Percentiles rank a stretch among this genome's conserved stretches.
These are phyloP conservation scores for Hypanus sabinus DNA, from an alignment of 2,113 vertebrate genomes.

Conservation along the genomic window DNA sequence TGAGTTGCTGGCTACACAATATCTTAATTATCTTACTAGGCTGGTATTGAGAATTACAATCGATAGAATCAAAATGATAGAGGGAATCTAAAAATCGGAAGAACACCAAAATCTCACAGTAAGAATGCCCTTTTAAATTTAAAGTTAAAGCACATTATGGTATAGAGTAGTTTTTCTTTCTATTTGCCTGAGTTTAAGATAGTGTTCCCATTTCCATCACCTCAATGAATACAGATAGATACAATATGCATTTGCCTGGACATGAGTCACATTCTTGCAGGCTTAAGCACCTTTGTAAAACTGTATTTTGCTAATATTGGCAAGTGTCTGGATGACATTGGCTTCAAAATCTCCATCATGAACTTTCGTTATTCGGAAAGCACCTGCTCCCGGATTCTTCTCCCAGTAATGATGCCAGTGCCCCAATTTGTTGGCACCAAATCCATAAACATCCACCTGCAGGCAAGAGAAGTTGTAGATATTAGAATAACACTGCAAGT, in stretches of 20 bases:
- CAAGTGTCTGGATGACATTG: constrained; percentile 71
- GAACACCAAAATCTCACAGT: not conserved
- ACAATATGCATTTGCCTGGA: not conserved
- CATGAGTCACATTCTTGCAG: not conserved
- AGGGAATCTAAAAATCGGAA: not conserved
- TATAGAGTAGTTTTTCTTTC: not conserved
- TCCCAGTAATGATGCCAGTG: constrained; percentile 98
- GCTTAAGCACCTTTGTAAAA: constrained; percentile 80
- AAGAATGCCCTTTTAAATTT: not conserved
- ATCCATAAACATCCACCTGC: constrained; percentile 82
- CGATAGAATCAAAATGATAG: not conserved
- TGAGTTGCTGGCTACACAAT: not conserved
- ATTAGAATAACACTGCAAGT: not conserved
- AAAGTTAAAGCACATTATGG: not conserved
- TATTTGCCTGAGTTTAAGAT: not conserved
- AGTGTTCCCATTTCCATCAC: not conserved
- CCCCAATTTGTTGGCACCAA: constrained; percentile 77
- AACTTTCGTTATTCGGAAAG: constrained; percentile 74
- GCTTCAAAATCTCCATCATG: constrained; percentile 81
- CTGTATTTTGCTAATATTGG: constrained; percentile 72
- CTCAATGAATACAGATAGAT: not conserved
- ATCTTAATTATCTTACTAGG: not conserved
- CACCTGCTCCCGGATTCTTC: constrained; percentile 64
- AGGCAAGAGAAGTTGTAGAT: not conserved
- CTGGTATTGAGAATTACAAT: not conserved